Percentiles rank a stretch among this genome's conserved stretches.
Conservation (phyloP, 1,140 invertebrate species). For the Drosophila cardini region DNA sequence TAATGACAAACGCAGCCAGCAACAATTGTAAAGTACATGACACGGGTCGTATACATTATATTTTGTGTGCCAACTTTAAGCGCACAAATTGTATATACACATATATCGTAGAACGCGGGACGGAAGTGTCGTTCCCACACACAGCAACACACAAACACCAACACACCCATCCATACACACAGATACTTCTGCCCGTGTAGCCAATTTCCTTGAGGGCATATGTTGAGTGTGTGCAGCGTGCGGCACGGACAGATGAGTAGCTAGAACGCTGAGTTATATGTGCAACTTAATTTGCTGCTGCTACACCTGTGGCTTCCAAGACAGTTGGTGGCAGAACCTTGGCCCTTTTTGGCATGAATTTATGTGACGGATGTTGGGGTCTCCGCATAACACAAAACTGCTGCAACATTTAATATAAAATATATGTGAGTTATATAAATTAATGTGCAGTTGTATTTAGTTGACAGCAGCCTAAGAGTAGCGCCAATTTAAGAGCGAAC, state of each 20-base stretch:
- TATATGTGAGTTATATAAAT: conserved; percentile 64
- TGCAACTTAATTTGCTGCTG: conserved; percentile 79
- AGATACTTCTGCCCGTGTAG: conserved; percentile 18
- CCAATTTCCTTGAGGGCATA: conserved; percentile 70
- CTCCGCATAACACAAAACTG: conserved; percentile 40
- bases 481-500: conserved; percentile 36
- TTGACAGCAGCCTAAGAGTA: conserved; percentile 28
- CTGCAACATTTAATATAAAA: conserved; percentile 75
- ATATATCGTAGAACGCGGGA: conserved; percentile 3
- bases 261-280: conserved; percentile 68
- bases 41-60: conserved; percentile 70
- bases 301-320: conserved; percentile 74
- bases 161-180: conserved; percentile 7
- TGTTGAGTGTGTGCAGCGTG: not conserved
- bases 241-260: conserved; percentile 1
- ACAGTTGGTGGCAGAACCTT: conserved; percentile 44
- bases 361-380: conserved; percentile 42
- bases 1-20: conserved; percentile 70
- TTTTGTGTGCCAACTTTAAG: conserved; percentile 61
- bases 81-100: conserved; percentile 40
- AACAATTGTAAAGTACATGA: conserved; percentile 77
- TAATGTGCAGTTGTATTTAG: conserved; percentile 41
- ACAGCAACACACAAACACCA: conserved; percentile 1
- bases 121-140: not conserved
- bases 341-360: conserved; percentile 73